Conservation (phyloP, 2,888 invertebrate species). For the Exephanes ischioxanthus region DNA sequence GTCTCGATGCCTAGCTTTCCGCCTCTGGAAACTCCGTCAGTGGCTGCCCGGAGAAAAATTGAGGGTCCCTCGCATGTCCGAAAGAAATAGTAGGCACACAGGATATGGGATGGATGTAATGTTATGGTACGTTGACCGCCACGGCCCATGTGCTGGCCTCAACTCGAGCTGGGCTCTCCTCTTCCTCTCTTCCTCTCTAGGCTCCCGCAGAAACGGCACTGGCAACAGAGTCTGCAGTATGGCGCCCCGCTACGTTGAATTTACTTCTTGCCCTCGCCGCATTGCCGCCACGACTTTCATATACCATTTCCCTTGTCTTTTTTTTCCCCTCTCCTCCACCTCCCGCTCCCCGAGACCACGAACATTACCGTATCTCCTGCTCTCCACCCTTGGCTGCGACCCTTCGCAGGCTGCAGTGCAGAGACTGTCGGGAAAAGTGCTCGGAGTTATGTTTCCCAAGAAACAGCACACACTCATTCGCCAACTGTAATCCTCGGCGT, state of each 20-base stretch:
- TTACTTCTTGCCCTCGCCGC: conserved; percentile 73
- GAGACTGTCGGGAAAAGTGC: conserved; percentile 40
- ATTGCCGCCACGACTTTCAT: conserved; percentile 63
- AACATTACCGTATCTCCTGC: conserved; percentile 63
- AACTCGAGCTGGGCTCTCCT: conserved; percentile 60
- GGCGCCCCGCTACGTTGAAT: conserved; percentile 78
- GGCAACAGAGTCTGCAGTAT: conserved; percentile 64
- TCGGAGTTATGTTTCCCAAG: conserved; percentile 39
- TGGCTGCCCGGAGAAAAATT: conserved; percentile 27
- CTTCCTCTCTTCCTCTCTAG: conserved; percentile 20
- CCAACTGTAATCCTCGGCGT: conserved; percentile 8
- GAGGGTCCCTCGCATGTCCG: conserved; percentile 74
- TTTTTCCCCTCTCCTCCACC: conserved; percentile 35
- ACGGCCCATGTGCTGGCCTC: conserved; percentile 79
- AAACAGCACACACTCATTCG: conserved; percentile 20
- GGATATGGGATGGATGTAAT: conserved; percentile 82
- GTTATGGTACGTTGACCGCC: conserved; percentile 84
- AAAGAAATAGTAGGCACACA: conserved; percentile 78
- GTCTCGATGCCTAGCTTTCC: conserved; percentile 14
- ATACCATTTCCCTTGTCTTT: conserved; percentile 55
- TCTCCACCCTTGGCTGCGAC: conserved; percentile 51
- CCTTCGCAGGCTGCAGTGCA: conserved; percentile 41
- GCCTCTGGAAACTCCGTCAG: conserved; percentile 33
- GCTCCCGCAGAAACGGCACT: conserved; percentile 45
- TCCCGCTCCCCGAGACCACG: conserved; percentile 51